A percentile compares a stretch with the other conserved stretches of the same genome.
Evolutionary conservation across 2,797 vertebrate species (phyloP).

Genomic region (Spinibarbus caldwelli): DNA sequence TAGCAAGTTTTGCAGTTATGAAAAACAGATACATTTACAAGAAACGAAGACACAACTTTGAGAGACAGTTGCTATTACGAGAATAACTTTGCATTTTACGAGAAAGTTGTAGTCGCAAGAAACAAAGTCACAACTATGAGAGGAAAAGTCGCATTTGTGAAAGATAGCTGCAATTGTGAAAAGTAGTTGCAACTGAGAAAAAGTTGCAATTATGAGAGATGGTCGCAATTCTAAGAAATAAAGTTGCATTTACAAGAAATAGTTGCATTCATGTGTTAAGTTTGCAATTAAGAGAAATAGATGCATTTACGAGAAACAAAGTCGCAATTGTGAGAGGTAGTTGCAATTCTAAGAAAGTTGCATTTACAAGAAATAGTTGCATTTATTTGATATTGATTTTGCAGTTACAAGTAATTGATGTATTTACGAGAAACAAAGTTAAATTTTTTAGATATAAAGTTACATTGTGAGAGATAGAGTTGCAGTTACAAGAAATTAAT

Average conservation of each 20-base stretch:
- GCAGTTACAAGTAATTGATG: too few species aligned
- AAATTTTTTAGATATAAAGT: not conserved
- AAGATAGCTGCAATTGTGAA: not conserved
- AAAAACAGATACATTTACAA: not conserved
- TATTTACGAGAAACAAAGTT: not conserved
- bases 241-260: not conserved
- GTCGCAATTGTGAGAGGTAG: too few species aligned
- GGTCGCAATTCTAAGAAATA: not conserved
- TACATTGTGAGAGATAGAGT: not conserved
- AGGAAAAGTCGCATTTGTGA: not conserved
- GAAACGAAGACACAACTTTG: too few species aligned
- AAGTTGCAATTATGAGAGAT: not conserved
- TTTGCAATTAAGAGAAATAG: not conserved
- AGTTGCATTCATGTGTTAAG: not conserved
- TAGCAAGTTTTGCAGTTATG: not conserved
- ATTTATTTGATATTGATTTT: too few species aligned
- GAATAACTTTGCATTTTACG: too few species aligned
- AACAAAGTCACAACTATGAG: not conserved
- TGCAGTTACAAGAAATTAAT: too few species aligned
- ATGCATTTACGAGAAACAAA: not conserved
- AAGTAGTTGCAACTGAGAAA: not conserved
- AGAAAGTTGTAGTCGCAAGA: too few species aligned
- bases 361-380: not conserved
- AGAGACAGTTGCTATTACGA: too few species aligned
- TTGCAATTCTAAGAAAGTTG: not conserved